These are phyloP conservation scores for Cyanoderma ruficeps DNA, from an alignment of 2,113 vertebrate species.

Conservation along the genomic window DNA sequence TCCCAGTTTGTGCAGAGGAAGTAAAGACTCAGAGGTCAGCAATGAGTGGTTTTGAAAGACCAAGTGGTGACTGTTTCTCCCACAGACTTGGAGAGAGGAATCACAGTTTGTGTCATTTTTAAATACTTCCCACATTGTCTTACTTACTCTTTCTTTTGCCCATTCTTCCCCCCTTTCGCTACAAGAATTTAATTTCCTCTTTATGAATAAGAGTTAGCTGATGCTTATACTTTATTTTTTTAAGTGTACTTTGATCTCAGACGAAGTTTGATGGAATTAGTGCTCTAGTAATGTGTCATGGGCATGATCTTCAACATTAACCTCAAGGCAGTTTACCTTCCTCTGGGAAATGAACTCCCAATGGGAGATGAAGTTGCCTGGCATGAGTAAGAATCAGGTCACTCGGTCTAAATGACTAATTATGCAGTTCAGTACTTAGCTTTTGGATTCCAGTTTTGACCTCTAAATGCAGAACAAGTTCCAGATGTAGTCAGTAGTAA, in stretches of 20 bases:
- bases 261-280: not conserved
- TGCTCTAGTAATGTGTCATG: not conserved
- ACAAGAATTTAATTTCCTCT: not conserved
- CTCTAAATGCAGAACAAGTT: not conserved
- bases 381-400: not conserved
- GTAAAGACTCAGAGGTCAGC: not conserved
- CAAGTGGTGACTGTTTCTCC: not conserved
- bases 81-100: not conserved
- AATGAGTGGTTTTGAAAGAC: not conserved
- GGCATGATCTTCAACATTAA: not conserved
- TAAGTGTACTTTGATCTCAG: not conserved
- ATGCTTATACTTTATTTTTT: not conserved
- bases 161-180: not conserved
- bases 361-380: not conserved
- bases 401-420: constrained; percentile 12
- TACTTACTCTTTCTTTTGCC: not conserved
- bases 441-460: not conserved
- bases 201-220: not conserved
- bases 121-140: not conserved
- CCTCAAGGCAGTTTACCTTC: not conserved
- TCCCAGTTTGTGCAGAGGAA: not conserved
- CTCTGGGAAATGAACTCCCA: not conserved
- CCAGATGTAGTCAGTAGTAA: not conserved
- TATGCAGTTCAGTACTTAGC: not conserved
- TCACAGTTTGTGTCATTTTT: not conserved